Conservation (phyloP, 2,797 vertebrate species). For the Urocyon cinereoargenteus region DNA sequence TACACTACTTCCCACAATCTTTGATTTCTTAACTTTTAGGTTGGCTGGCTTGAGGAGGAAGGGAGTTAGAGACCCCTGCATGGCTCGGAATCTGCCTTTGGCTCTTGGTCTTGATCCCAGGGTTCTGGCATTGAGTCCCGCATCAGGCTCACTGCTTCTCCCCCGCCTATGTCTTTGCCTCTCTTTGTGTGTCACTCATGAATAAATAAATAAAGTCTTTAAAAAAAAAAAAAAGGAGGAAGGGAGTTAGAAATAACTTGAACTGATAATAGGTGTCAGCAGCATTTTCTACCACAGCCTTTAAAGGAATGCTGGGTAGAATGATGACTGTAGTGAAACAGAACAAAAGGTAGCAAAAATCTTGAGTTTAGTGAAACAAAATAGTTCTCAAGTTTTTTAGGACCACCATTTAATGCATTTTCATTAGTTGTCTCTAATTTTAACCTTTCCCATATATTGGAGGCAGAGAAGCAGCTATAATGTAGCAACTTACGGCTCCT, state of each 20-base stretch:
- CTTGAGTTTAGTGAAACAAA: slow-evolving; percentile 7
- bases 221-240: not conserved
- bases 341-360: not conserved
- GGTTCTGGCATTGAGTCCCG: too few species aligned
- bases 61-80: too few species aligned
- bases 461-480: not conserved
- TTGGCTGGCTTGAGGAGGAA: not conserved
- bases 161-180: too few species aligned
- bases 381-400: slow-evolving; percentile 31
- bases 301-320: not conserved
- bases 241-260: slow-evolving; percentile 2
- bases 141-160: too few species aligned
- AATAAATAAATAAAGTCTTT: too few species aligned
- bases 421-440: slow-evolving; percentile 33
- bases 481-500: not conserved
- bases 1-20: not conserved
- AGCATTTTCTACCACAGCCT: slow-evolving; percentile 3
- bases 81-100: too few species aligned
- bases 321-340: slow-evolving; percentile 17
- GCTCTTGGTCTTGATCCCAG: too few species aligned
- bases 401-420: not conserved
- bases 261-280: not conserved
- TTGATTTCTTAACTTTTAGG: slow-evolving; percentile 44
- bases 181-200: too few species aligned
- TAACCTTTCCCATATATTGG: not conserved